Percentiles rank a stretch among this genome's conserved stretches.
phyloP scores from a whole-genome alignment of 1,140 invertebrate genomes.

The Zaprionus kolodkinae region DNA sequence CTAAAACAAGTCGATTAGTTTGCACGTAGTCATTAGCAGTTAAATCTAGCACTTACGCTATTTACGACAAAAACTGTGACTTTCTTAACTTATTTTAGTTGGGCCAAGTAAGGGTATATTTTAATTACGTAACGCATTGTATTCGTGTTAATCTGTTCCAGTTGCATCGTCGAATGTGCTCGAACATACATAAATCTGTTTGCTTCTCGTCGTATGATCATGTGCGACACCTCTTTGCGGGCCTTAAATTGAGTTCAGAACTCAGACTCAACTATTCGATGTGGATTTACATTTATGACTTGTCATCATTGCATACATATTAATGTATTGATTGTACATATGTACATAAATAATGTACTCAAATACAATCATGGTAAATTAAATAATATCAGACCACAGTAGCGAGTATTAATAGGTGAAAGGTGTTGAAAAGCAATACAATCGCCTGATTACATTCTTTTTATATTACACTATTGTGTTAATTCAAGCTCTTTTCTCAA shows the following conservation, averaged over 20 bases:
- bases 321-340: too few relatives aligned
- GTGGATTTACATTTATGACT: neutral
- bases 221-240: neutral
- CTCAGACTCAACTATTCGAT: neutral
- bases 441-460: too few relatives aligned
- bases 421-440: too few relatives aligned
- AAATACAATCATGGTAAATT: neutral
- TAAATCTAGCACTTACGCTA: neutral
- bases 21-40: neutral
- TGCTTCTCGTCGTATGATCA: neutral
- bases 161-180: neutral
- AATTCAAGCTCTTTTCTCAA: conserved; percentile 1
- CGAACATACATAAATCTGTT: neutral
- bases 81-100: neutral
- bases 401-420: neutral
- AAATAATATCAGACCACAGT: neutral
- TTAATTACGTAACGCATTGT: neutral
- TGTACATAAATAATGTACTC: too few relatives aligned
- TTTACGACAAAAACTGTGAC: neutral
- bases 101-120: neutral
- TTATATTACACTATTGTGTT: neutral
- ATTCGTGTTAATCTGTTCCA: neutral
- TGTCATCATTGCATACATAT: neutral
- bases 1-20: neutral
- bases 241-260: neutral